phyloP scores from a whole-genome alignment of 1,140 invertebrate genomes.

The Eupristina koningsbergeri region DNA sequence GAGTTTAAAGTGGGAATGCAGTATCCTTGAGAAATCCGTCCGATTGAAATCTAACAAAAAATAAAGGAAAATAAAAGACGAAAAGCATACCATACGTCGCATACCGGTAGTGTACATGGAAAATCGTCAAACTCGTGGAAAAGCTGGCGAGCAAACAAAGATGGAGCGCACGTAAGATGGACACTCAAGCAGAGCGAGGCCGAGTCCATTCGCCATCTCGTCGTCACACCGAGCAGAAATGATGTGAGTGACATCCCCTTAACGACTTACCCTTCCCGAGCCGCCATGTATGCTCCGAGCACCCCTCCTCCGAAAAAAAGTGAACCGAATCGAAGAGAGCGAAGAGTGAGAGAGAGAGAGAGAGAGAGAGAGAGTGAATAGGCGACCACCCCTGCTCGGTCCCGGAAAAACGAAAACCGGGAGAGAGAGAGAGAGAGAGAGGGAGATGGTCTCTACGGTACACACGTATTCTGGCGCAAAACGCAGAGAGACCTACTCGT shows the following conservation, averaged over 20 bases:
- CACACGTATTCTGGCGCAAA: slow-evolving; percentile 34
- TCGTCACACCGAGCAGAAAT: slow-evolving; percentile 51
- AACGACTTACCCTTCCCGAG: slow-evolving; percentile 67
- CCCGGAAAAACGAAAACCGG: slow-evolving; percentile 57
- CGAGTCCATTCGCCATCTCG: slow-evolving; percentile 67
- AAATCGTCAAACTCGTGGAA: background rate
- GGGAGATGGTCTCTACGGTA: slow-evolving; percentile 44
- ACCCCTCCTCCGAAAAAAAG: slow-evolving; percentile 16
- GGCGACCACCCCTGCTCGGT: slow-evolving; percentile 69
- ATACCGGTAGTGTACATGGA: background rate
- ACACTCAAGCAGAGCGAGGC: background rate
- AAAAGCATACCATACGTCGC: background rate
- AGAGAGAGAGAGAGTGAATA: slow-evolving; percentile 68
- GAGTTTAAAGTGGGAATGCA: background rate
- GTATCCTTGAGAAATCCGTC: background rate
- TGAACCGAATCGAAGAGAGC: slow-evolving; percentile 54
- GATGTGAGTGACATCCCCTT: slow-evolving; percentile 71
- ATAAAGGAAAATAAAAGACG: background rate
- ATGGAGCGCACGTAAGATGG: slow-evolving; percentile 31
- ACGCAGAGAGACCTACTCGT: slow-evolving; percentile 67
- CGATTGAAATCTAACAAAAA: slow-evolving; percentile 6
- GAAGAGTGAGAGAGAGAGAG: slow-evolving; percentile 69
- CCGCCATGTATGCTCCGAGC: slow-evolving; percentile 48
- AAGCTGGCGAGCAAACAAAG: slow-evolving; percentile 31
- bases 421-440: slow-evolving; percentile 34